Evolutionary conservation across 2,888 invertebrate genomes (phyloP).

Genomic region (Thereva unica): DNA sequence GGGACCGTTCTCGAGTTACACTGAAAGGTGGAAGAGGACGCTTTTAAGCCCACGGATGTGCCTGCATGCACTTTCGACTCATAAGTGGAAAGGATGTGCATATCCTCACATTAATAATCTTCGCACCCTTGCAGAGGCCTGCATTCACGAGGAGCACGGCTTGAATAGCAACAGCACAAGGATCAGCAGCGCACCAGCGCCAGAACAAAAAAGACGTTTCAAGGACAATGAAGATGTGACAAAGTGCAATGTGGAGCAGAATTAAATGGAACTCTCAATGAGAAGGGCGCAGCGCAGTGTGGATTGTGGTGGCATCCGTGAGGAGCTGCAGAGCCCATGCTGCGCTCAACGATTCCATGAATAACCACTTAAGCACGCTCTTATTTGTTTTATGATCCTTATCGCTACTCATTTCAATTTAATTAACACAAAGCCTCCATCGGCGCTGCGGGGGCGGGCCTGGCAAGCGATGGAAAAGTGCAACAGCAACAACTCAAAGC

Average conservation of each 20-base stretch:
- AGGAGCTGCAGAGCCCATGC: conserved; percentile 25
- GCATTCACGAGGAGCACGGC: conserved; percentile 11
- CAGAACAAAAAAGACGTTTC: conserved; percentile 40
- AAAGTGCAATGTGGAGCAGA: conserved; percentile 40
- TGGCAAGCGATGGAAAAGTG: conserved; percentile 32
- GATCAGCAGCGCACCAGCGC: conserved; percentile 20
- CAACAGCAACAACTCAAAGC: conserved; percentile 38
- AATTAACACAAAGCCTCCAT: conserved; percentile 40
- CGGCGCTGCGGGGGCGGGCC: neutral
- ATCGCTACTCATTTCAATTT: conserved; percentile 41
- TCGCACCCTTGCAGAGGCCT: conserved; percentile 14
- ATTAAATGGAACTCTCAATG: conserved; percentile 37
- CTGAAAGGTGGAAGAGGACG: conserved; percentile 28
- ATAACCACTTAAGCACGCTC: conserved; percentile 42
- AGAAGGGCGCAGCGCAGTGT: conserved; percentile 1
- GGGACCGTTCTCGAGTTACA: conserved; percentile 6
- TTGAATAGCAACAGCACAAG: conserved; percentile 32
- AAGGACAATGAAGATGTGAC: conserved; percentile 41
- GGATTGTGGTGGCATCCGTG: conserved; percentile 10
- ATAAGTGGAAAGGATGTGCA: conserved; percentile 33
- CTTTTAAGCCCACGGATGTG: conserved; percentile 31
- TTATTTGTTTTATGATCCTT: conserved; percentile 42
- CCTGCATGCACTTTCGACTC: conserved; percentile 32
- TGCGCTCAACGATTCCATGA: conserved; percentile 39
- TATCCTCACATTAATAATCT: conserved; percentile 36